Percentiles rank a stretch among this genome's conserved stretches.
Evolutionary conservation across 2,113 vertebrate genomes (phyloP).

Genomic region (western clawed frog (Xenopus tropicalis)): UCB_Xtro_10.0 CM004448.2:97852501-97853000

Average conservation of each 20-base stretch:
- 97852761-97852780: slow-evolving; percentile 84
- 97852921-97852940: slow-evolving; percentile 92
- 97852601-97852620: slow-evolving; percentile 59
- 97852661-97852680: slow-evolving; percentile 83
- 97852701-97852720: slow-evolving; percentile 90
- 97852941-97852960: slow-evolving; percentile 87
- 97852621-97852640: slow-evolving; percentile 67
- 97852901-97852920: slow-evolving; percentile 97
- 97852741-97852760: slow-evolving; percentile 87
- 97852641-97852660: slow-evolving; percentile 72
- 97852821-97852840: slow-evolving; percentile 99
- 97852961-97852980: slow-evolving; percentile 89
- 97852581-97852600: slow-evolving; percentile 38
- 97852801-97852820: slow-evolving; percentile 99
- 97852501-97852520: slow-evolving; percentile 2
- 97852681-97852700: slow-evolving; percentile 91
- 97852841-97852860: slow-evolving; percentile 92
- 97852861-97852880: slow-evolving; percentile 98
- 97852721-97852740: slow-evolving; percentile 99
- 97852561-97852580: slow-evolving; percentile 13
- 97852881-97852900: slow-evolving; percentile 94
- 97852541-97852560: slow-evolving; percentile 11
- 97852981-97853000: slow-evolving; percentile 68
- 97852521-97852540: not conserved
- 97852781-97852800: slow-evolving; percentile 90